These are phyloP conservation scores for Solenopsis invicta DNA, from an alignment of 1,140 invertebrate genomes.

Conservation along the genomic window DNA sequence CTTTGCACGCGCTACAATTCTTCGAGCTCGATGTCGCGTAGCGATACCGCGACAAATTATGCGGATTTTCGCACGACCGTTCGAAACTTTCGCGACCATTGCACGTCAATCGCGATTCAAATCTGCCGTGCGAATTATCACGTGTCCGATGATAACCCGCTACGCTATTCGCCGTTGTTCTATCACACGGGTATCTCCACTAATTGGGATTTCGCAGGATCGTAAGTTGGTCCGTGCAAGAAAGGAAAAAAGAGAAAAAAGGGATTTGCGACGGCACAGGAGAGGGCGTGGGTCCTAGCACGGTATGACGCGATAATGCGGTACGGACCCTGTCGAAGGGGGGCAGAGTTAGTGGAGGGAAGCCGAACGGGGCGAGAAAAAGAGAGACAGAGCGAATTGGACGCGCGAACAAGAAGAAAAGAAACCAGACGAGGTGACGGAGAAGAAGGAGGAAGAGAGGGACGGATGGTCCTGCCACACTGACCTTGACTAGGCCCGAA, in stretches of 20 bases:
- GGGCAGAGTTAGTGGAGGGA: not conserved
- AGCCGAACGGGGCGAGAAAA: constrained; percentile 15
- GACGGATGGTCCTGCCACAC: constrained; percentile 75
- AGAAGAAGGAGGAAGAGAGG: constrained; percentile 67
- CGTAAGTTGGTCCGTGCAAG: constrained; percentile 28
- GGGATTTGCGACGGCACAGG: constrained; percentile 54
- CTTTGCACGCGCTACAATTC: not conserved
- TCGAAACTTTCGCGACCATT: constrained; percentile 23
- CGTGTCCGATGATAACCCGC: constrained; percentile 48
- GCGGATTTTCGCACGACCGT: constrained; percentile 3
- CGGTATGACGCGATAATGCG: constrained; percentile 80
- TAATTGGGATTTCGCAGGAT: constrained; percentile 76
- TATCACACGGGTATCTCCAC: constrained; percentile 72
- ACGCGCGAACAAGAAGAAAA: constrained; percentile 45
- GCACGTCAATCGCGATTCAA: constrained; percentile 21
- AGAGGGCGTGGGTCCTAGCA: constrained; percentile 70
- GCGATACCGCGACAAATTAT: constrained; percentile 7
- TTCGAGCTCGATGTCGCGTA: constrained; percentile 3
- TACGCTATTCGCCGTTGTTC: constrained; percentile 21
- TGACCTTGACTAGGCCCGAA: constrained; percentile 86
- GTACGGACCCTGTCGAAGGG: constrained; percentile 61
- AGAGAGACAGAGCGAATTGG: constrained; percentile 37
- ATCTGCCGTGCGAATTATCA: constrained; percentile 45
- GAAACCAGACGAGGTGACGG: constrained; percentile 58
- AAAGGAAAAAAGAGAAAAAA: constrained; percentile 42